Percentiles rank a stretch among this genome's conserved stretches.
These are phyloP conservation scores for Sphaeramia orbicularis DNA, from an alignment of 2,797 vertebrate genomes.

Conservation along the genomic window DNA sequence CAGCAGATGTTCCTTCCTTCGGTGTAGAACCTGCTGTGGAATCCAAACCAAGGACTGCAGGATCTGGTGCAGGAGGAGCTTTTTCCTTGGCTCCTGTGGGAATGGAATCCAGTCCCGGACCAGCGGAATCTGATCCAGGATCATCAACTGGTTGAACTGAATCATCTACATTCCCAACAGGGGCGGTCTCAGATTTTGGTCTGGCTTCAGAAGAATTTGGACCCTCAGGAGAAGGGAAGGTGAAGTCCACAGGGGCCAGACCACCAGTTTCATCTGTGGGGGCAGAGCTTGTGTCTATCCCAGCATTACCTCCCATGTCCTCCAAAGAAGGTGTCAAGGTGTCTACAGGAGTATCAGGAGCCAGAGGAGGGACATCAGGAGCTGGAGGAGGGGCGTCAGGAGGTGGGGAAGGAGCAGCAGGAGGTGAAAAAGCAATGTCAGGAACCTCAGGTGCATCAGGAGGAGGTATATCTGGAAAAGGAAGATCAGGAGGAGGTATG, in stretches of 20 bases:
- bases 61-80: slow-evolving; percentile 17
- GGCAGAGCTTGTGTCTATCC: slow-evolving; percentile 15
- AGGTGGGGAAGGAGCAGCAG: not conserved
- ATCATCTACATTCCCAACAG: slow-evolving; percentile 11
- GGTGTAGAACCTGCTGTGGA: no score
- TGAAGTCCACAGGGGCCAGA: no score
- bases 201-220: slow-evolving; percentile 21
- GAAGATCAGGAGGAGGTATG: not conserved
- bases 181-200: slow-evolving; percentile 24
- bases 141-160: slow-evolving; percentile 8
- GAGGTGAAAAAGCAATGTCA: no score
- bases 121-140: slow-evolving; percentile 7
- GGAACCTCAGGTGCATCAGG: not conserved
- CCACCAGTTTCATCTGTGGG: not conserved
- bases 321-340: slow-evolving; percentile 17
- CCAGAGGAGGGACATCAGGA: not conserved
- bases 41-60: not conserved
- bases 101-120: slow-evolving; percentile 19
- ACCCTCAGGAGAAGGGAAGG: slow-evolving; percentile 21
- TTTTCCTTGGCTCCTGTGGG: slow-evolving; percentile 5
- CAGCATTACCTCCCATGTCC: slow-evolving; percentile 17
- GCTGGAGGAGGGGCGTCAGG: not conserved
- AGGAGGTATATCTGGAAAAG: not conserved
- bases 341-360: slow-evolving; percentile 27
- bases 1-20: no score